Percentiles rank a stretch among this genome's conserved stretches.
These are phyloP conservation scores for Scaptomyza montana DNA, from an alignment of 1,140 invertebrate genomes.

Conservation along the genomic window DNA sequence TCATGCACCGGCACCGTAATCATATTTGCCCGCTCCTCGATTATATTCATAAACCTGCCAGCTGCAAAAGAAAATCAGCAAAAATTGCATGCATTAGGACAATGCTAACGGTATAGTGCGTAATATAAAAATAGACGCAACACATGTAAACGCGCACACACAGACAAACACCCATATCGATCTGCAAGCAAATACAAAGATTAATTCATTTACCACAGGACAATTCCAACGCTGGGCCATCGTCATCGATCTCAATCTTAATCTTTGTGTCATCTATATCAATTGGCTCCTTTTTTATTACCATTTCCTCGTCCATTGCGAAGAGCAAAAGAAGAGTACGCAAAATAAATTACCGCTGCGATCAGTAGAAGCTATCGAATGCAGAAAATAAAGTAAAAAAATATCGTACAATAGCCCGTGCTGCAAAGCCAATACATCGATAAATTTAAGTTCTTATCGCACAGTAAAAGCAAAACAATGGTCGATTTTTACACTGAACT, in stretches of 20 bases:
- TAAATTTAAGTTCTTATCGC: neutral
- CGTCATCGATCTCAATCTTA: constrained; percentile 53
- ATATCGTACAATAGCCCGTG: constrained; percentile 22
- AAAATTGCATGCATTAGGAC: constrained; percentile 6
- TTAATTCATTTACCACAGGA: constrained; percentile 48
- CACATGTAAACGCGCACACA: constrained; percentile 12
- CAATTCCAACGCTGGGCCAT: constrained; percentile 11
- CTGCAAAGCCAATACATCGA: constrained; percentile 12
- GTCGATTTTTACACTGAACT: constrained; percentile 11
- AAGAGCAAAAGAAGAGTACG: constrained; percentile 34
- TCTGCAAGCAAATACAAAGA: constrained; percentile 17
- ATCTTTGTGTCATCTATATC: constrained; percentile 57
- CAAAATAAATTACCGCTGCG: constrained; percentile 66
- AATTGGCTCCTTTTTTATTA: constrained; percentile 41
- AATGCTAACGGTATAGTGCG: constrained; percentile 64
- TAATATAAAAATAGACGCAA: constrained; percentile 30
- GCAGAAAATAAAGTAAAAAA: neutral
- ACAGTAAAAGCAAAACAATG: too few relatives aligned
- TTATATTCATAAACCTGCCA: constrained; percentile 28
- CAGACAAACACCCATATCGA: constrained; percentile 11
- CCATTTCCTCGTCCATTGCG: constrained; percentile 37
- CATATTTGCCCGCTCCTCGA: constrained; percentile 55
- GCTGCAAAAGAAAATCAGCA: constrained; percentile 20
- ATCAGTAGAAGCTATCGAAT: constrained; percentile 54
- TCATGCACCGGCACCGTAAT: constrained; percentile 52